Base-by-base conservation (phyloP, 2,113 vertebrate genomes). In the Chamaea fasciata region DNA sequence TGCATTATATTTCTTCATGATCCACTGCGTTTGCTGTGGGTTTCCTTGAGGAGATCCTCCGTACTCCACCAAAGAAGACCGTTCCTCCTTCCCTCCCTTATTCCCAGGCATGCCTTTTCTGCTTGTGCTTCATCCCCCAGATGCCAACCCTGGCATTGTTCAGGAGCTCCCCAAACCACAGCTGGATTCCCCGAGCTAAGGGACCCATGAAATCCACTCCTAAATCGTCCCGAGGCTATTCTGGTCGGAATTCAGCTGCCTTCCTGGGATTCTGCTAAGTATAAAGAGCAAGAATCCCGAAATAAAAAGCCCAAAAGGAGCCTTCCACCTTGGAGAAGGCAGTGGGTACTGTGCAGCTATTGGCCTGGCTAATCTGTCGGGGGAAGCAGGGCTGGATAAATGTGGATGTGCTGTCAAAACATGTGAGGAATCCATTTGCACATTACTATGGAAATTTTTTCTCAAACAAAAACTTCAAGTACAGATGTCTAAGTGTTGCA, bases 341-440 rank as follows among this genome's bases (percentile, higher is more conserved):
- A 91, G 68, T 3, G 7, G 73, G 52, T 76, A 23, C 56, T n/a
- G 44, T 46, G 53, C 83, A 92, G 53, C 73, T 44, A 77, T 84
- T 81, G 92, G 88, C 55, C 83, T 92, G 86, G 83, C 68, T 83
- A 80, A 82, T 88, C 74, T 89, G 8, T 21, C 3, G 5, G 55
- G 86, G 49, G 64, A 89, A 78, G 46, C 49, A 80, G 42, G 76
- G 75, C 19, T 88, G 65, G 86, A 90, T 76, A 90, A 89, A 89
- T 41, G 73, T 83, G 76, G 67, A 80, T 85, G 73, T 44, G 46
- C 65, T 86, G 74, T 90, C 83, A 83, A 83, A 95, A 89, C 89
- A 95, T 69, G 86, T 88, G 91, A 96, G 74, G 90, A 97, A 95
- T 80, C 92, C 71, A 82, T 96, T 93, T 94, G 81, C 90, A 91